phyloP scores from a whole-genome alignment of 2,797 vertebrate genomes.

The Hemibagrus guttatus region DNA sequence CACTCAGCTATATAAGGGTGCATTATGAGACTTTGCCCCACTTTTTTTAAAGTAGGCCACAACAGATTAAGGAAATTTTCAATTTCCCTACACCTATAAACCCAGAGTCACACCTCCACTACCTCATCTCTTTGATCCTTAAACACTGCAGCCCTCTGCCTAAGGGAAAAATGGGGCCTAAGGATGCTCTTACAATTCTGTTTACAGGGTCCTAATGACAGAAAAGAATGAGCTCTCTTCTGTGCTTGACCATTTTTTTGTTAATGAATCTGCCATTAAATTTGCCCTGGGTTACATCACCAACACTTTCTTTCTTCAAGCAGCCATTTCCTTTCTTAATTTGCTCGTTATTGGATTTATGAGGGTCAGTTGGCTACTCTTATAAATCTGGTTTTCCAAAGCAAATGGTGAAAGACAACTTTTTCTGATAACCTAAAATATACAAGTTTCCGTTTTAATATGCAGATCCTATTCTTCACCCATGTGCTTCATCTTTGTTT shows the following conservation, averaged over 20 bases:
- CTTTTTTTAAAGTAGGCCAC: slow-evolving; percentile 48
- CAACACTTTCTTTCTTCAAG: slow-evolving; percentile 19
- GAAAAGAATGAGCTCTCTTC: slow-evolving; percentile 62
- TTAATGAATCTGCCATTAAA: slow-evolving; percentile 40
- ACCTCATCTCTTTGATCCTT: slow-evolving; percentile 75
- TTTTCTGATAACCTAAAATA: neutral
- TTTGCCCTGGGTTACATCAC: slow-evolving; percentile 30
- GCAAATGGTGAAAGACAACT: neutral
- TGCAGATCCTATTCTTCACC: slow-evolving; percentile 42
- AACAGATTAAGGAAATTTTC: slow-evolving; percentile 70
- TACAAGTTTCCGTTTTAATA: slow-evolving; percentile 45
- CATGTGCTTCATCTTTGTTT: slow-evolving; percentile 55
- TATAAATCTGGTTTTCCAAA: slow-evolving; percentile 9
- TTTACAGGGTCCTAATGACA: slow-evolving; percentile 65
- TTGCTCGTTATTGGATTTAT: slow-evolving; percentile 28
- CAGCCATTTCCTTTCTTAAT: slow-evolving; percentile 19
- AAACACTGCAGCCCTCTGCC: slow-evolving; percentile 71
- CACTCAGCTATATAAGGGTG: slow-evolving; percentile 22
- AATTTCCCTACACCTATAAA: slow-evolving; percentile 79
- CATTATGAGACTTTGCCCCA: slow-evolving; percentile 38
- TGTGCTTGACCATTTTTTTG: slow-evolving; percentile 56
- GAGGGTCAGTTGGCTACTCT: slow-evolving; percentile 36
- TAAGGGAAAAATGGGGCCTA: slow-evolving; percentile 66
- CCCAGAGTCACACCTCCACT: slow-evolving; percentile 70
- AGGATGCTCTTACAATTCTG: slow-evolving; percentile 64